Evolutionary conservation across 1,140 invertebrate species (phyloP).

Genomic region (Tetramorium alpestre): DNA sequence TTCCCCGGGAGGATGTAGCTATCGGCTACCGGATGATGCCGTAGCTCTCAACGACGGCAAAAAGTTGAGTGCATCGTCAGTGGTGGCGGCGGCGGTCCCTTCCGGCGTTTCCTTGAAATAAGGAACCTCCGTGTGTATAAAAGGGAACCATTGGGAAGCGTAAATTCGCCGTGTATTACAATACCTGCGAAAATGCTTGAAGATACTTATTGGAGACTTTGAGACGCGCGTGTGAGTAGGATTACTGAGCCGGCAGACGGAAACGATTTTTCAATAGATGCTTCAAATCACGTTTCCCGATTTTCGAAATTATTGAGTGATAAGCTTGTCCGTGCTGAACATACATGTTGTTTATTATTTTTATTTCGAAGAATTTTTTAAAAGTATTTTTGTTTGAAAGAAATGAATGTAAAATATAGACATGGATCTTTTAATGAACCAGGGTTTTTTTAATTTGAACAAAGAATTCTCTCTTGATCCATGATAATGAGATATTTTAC

Average conservation of each 20-base stretch:
- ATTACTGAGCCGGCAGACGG: not conserved
- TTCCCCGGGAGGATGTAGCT: not conserved
- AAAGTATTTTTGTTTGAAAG: not conserved
- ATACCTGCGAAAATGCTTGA: conserved; percentile 9
- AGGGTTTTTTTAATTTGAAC: not conserved
- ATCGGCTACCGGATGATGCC: conserved; percentile 39
- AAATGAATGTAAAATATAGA: not conserved
- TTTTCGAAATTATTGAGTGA: not conserved
- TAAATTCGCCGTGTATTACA: not conserved
- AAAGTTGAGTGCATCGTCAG: conserved; percentile 48
- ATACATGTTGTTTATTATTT: not conserved
- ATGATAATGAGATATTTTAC: conserved; percentile 30
- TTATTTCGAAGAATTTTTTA: not conserved
- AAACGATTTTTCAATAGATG: conserved; percentile 29
- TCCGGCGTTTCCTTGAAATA: conserved; percentile 48
- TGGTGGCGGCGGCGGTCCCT: not conserved
- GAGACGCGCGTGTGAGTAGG: not conserved
- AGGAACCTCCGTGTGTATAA: conserved; percentile 22
- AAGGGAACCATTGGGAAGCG: conserved; percentile 8
- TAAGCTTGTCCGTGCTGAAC: not conserved
- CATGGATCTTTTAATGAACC: not conserved
- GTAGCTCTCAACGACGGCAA: conserved; percentile 15
- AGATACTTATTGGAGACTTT: not conserved
- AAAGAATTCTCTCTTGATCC: not conserved
- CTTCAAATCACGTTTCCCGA: not conserved